Percentiles rank a stretch among this genome's conserved stretches.
Conservation (phyloP, 2,797 vertebrate species). For the Tauraco hartlaubi region DNA sequence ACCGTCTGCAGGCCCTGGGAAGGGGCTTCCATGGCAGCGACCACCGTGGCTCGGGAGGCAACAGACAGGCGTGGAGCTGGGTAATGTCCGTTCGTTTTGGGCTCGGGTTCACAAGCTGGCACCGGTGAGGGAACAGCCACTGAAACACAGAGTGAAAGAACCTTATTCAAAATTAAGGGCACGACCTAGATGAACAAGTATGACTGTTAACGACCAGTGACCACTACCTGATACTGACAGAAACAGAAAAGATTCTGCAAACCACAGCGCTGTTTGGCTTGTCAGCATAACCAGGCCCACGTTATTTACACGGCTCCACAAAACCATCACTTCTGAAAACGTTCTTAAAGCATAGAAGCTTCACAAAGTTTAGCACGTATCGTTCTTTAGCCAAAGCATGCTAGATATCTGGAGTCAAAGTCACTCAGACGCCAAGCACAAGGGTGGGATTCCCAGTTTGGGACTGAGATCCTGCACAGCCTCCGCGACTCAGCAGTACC, state of each 20-base stretch:
- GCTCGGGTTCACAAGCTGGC: conserved; percentile 84
- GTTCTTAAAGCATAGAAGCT: background rate
- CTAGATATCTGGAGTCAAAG: background rate
- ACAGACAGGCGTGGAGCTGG: conserved; percentile 84
- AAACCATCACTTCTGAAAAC: background rate
- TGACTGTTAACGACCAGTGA: background rate
- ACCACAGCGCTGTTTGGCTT: background rate
- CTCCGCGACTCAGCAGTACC: background rate
- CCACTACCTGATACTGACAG: background rate
- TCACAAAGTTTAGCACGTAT: background rate
- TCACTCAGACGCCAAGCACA: background rate
- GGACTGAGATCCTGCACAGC: background rate
- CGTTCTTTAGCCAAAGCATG: background rate
- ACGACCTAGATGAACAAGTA: background rate
- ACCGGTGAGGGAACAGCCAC: conserved; percentile 89
- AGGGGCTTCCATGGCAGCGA: conserved; percentile 91
- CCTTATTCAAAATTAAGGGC: background rate
- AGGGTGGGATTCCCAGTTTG: background rate
- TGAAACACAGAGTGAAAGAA: conserved; percentile 75
- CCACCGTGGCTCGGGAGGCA: conserved; percentile 89
- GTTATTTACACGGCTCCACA: background rate
- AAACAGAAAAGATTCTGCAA: background rate
- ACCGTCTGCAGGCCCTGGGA: conserved; percentile 89
- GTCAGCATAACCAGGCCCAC: background rate
- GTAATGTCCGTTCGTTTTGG: conserved; percentile 85